phyloP scores from a whole-genome alignment of 2,113 vertebrate species.

The Balaenoptera acutorostrata region DNA sequence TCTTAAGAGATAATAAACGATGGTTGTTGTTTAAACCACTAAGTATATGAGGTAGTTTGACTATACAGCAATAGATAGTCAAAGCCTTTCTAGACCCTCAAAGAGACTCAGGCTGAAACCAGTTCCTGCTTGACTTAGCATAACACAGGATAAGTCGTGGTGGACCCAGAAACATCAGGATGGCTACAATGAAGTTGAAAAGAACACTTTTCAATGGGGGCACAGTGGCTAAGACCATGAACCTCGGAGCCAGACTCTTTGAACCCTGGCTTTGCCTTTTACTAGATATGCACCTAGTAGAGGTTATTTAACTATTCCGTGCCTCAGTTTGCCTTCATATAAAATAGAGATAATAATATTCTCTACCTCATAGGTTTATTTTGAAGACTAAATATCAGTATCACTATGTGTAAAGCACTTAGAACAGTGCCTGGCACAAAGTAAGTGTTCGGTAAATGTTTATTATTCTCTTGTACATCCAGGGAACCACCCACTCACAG shows the following conservation, averaged over 20 bases:
- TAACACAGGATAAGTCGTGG: not conserved
- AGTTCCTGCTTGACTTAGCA: not conserved
- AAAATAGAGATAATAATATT: not conserved
- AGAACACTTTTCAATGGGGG: not conserved
- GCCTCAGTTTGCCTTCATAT: not conserved
- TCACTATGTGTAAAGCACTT: not conserved
- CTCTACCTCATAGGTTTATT: not conserved
- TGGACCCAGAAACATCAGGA: not conserved
- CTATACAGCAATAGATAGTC: not conserved
- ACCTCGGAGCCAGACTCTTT: not conserved
- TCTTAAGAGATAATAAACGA: not conserved
- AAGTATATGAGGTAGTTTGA: not conserved
- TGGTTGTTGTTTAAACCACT: not conserved
- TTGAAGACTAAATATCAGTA: not conserved
- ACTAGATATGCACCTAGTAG: not conserved
- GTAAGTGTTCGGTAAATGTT: not conserved
- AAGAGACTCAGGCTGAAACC: not conserved
- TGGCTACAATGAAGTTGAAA: not conserved
- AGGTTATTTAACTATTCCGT: not conserved
- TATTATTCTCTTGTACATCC: not conserved
- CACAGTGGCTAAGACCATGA: not conserved
- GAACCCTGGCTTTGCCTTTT: not conserved
- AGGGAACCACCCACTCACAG: not conserved
- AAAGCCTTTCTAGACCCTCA: not conserved
- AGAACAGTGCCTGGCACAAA: constrained; percentile 6